These are phyloP conservation scores for Papilio elwesi DNA, from an alignment of 2,888 invertebrate species.

Conservation along the genomic window DNA sequence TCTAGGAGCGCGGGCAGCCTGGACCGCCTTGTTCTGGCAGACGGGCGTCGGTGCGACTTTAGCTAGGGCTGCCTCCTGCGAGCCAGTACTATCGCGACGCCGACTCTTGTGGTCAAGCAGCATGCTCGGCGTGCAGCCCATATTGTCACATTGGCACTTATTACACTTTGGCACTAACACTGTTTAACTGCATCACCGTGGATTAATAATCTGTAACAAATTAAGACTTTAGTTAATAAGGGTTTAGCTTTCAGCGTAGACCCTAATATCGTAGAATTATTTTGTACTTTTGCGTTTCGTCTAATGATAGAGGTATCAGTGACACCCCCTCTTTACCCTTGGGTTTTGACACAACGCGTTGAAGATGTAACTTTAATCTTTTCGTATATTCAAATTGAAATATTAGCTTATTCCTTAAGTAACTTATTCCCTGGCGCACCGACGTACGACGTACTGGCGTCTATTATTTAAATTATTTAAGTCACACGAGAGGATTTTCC, in stretches of 20 bases:
- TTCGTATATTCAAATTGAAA: constrained; percentile 3
- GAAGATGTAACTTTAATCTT: not conserved
- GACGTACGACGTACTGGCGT: constrained; percentile 10
- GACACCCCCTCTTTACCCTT: not conserved
- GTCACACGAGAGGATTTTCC: not conserved
- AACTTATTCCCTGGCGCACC: constrained; percentile 11
- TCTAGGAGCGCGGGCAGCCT: constrained; percentile 75
- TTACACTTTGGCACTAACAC: constrained; percentile 78
- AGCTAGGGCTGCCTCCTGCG: constrained; percentile 78
- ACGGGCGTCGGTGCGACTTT: constrained; percentile 75
- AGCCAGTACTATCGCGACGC: constrained; percentile 81
- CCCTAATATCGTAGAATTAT: too few relatives aligned
- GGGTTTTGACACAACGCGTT: not conserved
- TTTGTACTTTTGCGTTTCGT: too few relatives aligned
- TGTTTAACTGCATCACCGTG: constrained; percentile 60
- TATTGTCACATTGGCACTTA: constrained; percentile 72
- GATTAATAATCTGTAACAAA: constrained; percentile 65
- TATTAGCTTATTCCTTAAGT: not conserved
- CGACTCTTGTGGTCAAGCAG: constrained; percentile 85
- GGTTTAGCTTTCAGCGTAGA: too few relatives aligned
- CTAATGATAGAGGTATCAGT: too few relatives aligned
- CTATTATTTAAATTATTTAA: constrained; percentile 4
- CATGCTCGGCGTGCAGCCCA: constrained; percentile 87
- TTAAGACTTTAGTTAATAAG: constrained; percentile 25
- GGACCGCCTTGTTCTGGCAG: constrained; percentile 75